These are phyloP conservation scores for Griposia aprilina DNA, from an alignment of 2,888 invertebrate genomes.

Conservation along the genomic window DNA sequence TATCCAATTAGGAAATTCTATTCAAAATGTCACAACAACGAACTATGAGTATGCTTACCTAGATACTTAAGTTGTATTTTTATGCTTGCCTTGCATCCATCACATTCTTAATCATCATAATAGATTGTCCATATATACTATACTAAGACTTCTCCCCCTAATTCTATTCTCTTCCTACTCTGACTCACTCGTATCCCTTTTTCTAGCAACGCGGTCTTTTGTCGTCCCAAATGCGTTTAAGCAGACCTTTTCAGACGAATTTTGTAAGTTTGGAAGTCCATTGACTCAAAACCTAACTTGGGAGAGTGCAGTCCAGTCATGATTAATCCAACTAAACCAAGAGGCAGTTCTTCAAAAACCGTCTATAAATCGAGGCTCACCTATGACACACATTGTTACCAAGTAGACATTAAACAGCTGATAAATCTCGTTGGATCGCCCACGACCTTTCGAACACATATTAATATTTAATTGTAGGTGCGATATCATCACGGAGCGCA, in stretches of 20 bases:
- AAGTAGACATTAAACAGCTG: constrained; percentile 71
- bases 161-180: neutral
- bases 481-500: constrained; percentile 87
- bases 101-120: neutral
- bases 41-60: neutral
- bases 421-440: constrained; percentile 82
- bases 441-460: constrained; percentile 84
- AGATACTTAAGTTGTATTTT: neutral
- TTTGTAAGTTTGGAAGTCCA: neutral
- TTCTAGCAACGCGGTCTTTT: neutral
- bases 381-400: constrained; percentile 72
- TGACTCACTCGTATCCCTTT: neutral
- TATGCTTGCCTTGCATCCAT: neutral
- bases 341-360: constrained; percentile 54
- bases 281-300: constrained; percentile 8
- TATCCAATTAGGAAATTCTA: constrained; percentile 54
- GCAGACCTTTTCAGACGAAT: neutral
- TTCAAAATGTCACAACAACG: constrained; percentile 41
- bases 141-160: too few relatives aligned
- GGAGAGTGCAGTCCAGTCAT: neutral
- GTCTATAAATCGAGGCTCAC: constrained; percentile 56
- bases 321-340: constrained; percentile 30
- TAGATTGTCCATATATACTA: neutral
- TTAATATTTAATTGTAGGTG: constrained; percentile 90
- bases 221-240: neutral